These are phyloP conservation scores for Stigmatopora argus DNA, from an alignment of 2,113 vertebrate species.

Conservation along the genomic window DNA sequence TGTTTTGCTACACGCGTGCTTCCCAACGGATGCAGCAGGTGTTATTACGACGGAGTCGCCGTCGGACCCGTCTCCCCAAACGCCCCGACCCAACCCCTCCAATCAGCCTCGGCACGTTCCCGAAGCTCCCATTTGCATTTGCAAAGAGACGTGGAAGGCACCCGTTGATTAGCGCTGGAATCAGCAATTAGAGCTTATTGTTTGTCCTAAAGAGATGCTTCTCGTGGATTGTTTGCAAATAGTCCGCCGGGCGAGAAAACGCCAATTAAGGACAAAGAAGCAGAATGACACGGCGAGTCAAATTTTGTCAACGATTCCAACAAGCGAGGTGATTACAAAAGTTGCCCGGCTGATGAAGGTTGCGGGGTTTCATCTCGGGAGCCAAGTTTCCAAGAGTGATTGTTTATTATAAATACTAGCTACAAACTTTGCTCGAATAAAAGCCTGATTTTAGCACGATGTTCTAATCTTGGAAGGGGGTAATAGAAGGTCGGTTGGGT, in stretches of 20 bases:
- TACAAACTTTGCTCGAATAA: background rate
- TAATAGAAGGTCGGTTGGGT: background rate
- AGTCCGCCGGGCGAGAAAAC: slow-evolving; percentile 51
- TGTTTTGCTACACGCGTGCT: background rate
- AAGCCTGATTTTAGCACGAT: background rate
- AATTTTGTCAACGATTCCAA: slow-evolving; percentile 54
- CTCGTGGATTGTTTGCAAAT: slow-evolving; percentile 75
- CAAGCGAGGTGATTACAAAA: slow-evolving; percentile 52
- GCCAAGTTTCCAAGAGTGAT: slow-evolving; percentile 26
- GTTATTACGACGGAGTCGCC: slow-evolving; percentile 66
- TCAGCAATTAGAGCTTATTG: slow-evolving; percentile 76
- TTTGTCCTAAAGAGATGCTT: slow-evolving; percentile 73
- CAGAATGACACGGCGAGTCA: slow-evolving; percentile 43
- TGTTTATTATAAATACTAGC: background rate
- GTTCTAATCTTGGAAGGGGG: background rate
- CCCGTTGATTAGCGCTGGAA: slow-evolving; percentile 72
- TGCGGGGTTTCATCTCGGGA: slow-evolving; percentile 25
- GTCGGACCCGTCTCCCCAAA: slow-evolving; percentile 43
- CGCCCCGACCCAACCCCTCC: slow-evolving; percentile 41
- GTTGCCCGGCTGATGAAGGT: slow-evolving; percentile 39
- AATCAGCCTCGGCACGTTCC: slow-evolving; percentile 69
- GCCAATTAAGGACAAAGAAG: slow-evolving; percentile 62
- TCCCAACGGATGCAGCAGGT: slow-evolving; percentile 60
- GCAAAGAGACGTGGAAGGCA: slow-evolving; percentile 57
- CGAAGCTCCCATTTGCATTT: slow-evolving; percentile 68